Evolutionary conservation across 2,797 vertebrate species (phyloP).

Genomic region (Jordanella pulchra): DNA sequence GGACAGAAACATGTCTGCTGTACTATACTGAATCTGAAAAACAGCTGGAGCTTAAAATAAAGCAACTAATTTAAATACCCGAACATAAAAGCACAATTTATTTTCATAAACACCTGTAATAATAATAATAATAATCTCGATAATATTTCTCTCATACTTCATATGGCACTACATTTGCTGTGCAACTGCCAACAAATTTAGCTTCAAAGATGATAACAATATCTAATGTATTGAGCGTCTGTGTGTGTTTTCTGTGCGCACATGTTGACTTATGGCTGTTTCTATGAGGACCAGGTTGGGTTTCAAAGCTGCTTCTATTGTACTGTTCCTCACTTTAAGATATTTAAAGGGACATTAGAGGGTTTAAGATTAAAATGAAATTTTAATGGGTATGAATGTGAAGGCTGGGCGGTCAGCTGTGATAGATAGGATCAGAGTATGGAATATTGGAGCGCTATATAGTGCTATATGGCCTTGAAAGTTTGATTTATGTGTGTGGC

Average conservation of each 20-base stretch:
- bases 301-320: not conserved
- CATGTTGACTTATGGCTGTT: slow-evolving; percentile 19
- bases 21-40: slow-evolving; percentile 70
- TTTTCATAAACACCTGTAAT: slow-evolving; percentile 72
- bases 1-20: slow-evolving; percentile 77
- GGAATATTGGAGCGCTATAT: not conserved
- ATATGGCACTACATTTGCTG: slow-evolving; percentile 75
- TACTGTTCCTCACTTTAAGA: slow-evolving; percentile 7
- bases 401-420: not conserved
- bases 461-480: slow-evolving; percentile 4
- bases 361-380: not conserved
- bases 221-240: slow-evolving; percentile 34
- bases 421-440: not conserved
- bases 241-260: slow-evolving; percentile 23
- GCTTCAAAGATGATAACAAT: slow-evolving; percentile 55
- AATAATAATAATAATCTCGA: slow-evolving; percentile 45
- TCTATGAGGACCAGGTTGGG: slow-evolving; percentile 13
- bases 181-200: slow-evolving; percentile 61
- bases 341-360: slow-evolving; percentile 1
- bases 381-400: not conserved
- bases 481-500: slow-evolving; percentile 27
- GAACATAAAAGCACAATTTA: slow-evolving; percentile 73
- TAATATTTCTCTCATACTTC: slow-evolving; percentile 60
- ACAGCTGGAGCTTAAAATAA: slow-evolving; percentile 70
- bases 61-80: slow-evolving; percentile 67